Base-by-base conservation (phyloP, 2,113 vertebrate species). In the Herpailurus yagouaroundi region DNA sequence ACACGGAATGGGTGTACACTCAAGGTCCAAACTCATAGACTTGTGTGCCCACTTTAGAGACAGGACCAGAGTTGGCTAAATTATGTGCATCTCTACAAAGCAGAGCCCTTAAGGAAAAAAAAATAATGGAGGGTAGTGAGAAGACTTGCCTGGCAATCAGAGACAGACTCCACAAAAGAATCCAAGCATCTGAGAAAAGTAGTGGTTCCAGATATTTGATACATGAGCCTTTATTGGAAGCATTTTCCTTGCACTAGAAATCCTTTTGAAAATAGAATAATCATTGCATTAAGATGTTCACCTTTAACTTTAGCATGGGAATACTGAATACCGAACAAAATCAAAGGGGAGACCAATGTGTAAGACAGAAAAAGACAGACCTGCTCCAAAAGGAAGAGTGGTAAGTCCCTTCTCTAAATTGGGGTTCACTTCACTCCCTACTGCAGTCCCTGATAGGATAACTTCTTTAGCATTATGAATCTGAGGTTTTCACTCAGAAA, bases 401-500 rank as follows among this genome's bases (percentile, higher is more conserved):
- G 29, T 21, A 48, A 84, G 13, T 21, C 23, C 7, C 1, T 1
- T n/a, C 52, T 57, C n/a, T 38, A 73, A 27, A 8, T 2, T 45
- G 38, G n/a, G 48, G 38, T 14, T 79, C n/a, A 13, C 15, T 18
- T 76, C 48, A 19, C 19, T 55, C 73, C 9, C 33, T 5, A 8
- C 7, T 52, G 5, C 18, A 48, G 19, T 45, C 23, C 71, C 71
- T 23, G 14, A 68, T 18, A 80, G 19, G 12, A 31, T 77, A 76
- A 76, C 23, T 48, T 77, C 27, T 48, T 77, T 10, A 31, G 29
- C n/a, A 33, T 14, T 19, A 3, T 71, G 64, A 92, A 84, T 64
- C 73, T 89, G 23, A 50, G 60, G 27, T 86, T 66, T 88, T 88
- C 64, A 92, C 50, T 94, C 23, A 71, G 41, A 94, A 96, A 86